Evolutionary conservation across 1,140 invertebrate species (phyloP), one percentile per base, ranked within the genome.

Genomic region (Idris sp.): DNA sequence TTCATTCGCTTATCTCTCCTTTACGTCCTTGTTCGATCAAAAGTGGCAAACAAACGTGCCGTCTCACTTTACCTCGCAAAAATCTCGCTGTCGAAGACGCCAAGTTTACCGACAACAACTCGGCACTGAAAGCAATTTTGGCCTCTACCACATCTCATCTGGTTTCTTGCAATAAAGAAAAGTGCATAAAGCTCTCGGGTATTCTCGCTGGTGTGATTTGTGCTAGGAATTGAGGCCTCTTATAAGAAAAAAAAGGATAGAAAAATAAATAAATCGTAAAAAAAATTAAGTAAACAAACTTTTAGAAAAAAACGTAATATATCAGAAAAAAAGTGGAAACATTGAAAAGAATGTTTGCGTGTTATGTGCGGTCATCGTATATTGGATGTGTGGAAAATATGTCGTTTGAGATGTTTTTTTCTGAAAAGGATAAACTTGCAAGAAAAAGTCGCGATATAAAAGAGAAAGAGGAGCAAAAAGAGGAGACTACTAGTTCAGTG

Each of bases 61-160:
- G 46, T 79, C 68, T 61, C 53, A 8, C 49, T 76, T 40, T 51
- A 26, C 35, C 58, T 76, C 40, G 25, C 22, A 59, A 41, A n/a
- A 65, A 38, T 56, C 58, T 49, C 67, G 53, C 51, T 77, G 75
- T 77, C 80, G 79, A 83, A 84, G 84, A 84, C 80, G 81, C 83
- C 78, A 85, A 86, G 83, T 85, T 86, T 84, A 76, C 79, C 78
- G 79, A 79, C 80, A 84, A 75, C 72, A 75, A 81, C 82, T 83
- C 80, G 73, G 81, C 81, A 81, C 84, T 82, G 83, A 77, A 85
- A 86, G 85, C 85, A 86, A 87, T 87, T 87, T 87, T 81, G 85
- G 84, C 79, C 67, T 79, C 75, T 65, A 35, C 71, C 36, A 64
- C 76, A 69, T 75, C 82, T 78, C 78, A 77, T 81, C 74, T 64